Conservation (phyloP, 2,797 vertebrate genomes). For the Austrolebias charrua region DNA sequence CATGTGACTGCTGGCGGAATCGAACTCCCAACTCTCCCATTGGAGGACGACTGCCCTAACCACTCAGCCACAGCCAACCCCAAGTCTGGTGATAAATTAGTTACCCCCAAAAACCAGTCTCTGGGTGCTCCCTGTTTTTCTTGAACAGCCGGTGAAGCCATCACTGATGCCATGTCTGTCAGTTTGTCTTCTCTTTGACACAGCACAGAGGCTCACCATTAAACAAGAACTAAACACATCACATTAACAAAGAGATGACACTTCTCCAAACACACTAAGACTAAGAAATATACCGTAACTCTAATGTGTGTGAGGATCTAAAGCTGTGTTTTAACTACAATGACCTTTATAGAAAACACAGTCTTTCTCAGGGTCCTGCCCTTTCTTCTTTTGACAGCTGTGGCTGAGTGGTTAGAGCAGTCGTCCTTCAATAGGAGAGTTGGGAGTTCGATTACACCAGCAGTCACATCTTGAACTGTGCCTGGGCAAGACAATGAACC, state of each 20-base stretch:
- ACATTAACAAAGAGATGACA: slow-evolving; percentile 21
- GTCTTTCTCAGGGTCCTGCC: not conserved
- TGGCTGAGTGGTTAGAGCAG: too few species aligned
- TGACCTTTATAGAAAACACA: not conserved
- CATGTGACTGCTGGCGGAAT: too few species aligned
- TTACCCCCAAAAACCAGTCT: slow-evolving; percentile 3
- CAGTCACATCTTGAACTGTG: too few species aligned
- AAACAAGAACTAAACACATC: slow-evolving; percentile 49
- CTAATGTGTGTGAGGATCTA: slow-evolving; percentile 7
- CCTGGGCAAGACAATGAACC: too few species aligned
- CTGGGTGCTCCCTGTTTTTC: slow-evolving; percentile 48
- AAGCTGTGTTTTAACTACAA: slow-evolving; percentile 10
- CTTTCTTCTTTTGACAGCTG: not conserved
- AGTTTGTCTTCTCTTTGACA: slow-evolving; percentile 46
- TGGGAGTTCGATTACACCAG: too few species aligned
- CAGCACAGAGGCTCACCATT: slow-evolving; percentile 45
- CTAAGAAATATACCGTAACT: slow-evolving; percentile 27
- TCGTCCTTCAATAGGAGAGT: too few species aligned
- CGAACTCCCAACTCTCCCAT: too few species aligned
- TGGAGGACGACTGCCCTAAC: too few species aligned
- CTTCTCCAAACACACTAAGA: slow-evolving; percentile 42
- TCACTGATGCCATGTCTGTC: slow-evolving; percentile 58
- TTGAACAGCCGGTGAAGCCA: slow-evolving; percentile 71
- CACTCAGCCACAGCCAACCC: too few species aligned
- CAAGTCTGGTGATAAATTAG: slow-evolving; percentile 45